These are phyloP conservation scores for Ditylenchus weischeri DNA, from an alignment of 2,888 invertebrate genomes.

Conservation along the genomic window DNA sequence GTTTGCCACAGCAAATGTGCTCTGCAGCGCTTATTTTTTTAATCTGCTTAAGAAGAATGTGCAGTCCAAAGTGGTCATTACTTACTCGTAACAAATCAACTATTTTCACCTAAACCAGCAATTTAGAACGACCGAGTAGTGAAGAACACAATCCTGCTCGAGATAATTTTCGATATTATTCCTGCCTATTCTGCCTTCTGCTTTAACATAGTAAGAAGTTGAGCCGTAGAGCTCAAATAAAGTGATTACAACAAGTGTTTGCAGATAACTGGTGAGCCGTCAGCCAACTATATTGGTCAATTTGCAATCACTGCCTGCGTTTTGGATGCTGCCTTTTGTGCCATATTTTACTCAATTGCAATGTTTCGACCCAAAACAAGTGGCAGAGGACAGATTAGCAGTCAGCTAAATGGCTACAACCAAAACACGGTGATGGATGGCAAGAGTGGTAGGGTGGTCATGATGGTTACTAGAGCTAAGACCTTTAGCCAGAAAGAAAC, in stretches of 20 bases:
- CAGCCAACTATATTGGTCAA: not conserved
- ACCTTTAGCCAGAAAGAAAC: no score
- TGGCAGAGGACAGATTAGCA: no score
- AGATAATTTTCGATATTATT: slow-evolving; percentile 2
- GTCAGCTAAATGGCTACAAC: no score
- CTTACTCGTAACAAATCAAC: no score
- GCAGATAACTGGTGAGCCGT: not conserved
- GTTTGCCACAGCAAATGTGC: not conserved
- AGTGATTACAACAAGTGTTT: not conserved
- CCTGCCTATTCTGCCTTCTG: not conserved
- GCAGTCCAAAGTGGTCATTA: no score
- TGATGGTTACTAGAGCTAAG: no score
- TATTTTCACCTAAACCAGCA: no score
- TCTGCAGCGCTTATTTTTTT: not conserved
- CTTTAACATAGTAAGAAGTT: not conserved
- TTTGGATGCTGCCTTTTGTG: not conserved
- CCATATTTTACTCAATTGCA: slow-evolving; percentile 6
- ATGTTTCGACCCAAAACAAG: not conserved
- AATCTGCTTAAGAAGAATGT: not conserved
- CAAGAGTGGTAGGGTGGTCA: no score
- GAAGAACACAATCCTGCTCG: slow-evolving; percentile 1
- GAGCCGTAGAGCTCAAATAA: not conserved
- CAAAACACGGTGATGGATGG: no score
- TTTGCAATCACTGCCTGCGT: not conserved
- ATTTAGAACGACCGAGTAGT: slow-evolving; percentile 6